Evolutionary conservation across 2,797 vertebrate genomes (phyloP), one percentile per base, ranked within the genome.

Genomic region (Cossypha niveicapilla): DNA sequence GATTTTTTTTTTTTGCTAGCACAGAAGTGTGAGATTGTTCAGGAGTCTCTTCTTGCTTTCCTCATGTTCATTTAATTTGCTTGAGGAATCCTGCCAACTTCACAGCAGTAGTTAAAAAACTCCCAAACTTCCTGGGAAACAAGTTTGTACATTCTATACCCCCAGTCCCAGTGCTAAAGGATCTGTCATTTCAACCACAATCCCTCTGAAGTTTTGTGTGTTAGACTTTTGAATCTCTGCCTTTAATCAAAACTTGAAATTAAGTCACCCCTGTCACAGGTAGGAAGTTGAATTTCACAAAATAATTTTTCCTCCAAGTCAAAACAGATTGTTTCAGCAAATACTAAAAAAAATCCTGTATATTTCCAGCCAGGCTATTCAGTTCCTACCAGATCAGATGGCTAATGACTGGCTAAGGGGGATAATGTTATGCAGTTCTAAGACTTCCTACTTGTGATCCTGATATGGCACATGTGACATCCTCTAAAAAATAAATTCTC

Each of bases 61-160:
- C 27, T 85, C 25, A 16, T 0, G 0, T 53, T 73, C 24, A 48
- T 61, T 80, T 76, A 51, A 61, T 80, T 85, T 63, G 19, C 41
- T 56, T 60, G 17, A 94, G 54, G 53, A 82, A 71, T 57, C 39
- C 50, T 80, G 63, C 9, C 37, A 80, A 45, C 14, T 70, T 89
- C 41, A 41, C 18, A 70, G 11, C 12, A 47, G 12, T 19, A 51
- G 57, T 60, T 60, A 56, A 35, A 62, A 65, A 18, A 21, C 0
- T 4, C 5, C 22, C 32, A 30, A 13, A 50, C 9, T n/a, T 85
- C 19, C 32, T 51, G 47, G 8, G 39, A 82, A 79, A 90, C 6
- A 3, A 13, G 10, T 35, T 79, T 70, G 21, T 24, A 53, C 11
- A 18, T 60, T 54, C 35, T 25, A 42, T 35, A 54, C 3, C 24